Conservation (phyloP, 2,113 vertebrate species). For the Nycticorax nycticorax region DNA sequence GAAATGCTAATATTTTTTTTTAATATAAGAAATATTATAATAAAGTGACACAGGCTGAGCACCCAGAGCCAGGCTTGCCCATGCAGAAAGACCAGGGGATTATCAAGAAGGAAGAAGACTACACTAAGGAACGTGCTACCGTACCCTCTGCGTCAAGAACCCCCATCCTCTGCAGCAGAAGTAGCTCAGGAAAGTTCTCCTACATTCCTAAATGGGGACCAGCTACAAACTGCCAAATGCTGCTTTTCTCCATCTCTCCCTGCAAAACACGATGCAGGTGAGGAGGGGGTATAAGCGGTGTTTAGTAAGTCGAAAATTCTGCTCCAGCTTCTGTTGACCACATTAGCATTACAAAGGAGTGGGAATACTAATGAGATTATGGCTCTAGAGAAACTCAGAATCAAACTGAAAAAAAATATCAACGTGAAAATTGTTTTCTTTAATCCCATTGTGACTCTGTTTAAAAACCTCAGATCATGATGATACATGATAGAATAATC, state of each 20-base stretch:
- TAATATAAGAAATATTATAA: not conserved
- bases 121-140: not conserved
- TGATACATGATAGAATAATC: not conserved
- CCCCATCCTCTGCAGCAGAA: not conserved
- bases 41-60: not conserved
- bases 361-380: not conserved
- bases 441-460: not conserved
- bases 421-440: not conserved
- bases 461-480: not conserved
- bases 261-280: not conserved
- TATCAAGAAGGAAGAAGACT: not conserved
- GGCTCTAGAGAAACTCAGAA: not conserved
- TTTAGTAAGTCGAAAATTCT: not conserved
- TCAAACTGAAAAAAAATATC: not conserved
- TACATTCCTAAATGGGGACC: not conserved
- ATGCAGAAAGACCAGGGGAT: not conserved
- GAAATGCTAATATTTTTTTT: not conserved
- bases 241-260: not conserved
- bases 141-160: not conserved
- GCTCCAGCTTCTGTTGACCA: not conserved
- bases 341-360: not conserved
- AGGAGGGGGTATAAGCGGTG: not conserved
- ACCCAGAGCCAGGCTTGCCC: not conserved
- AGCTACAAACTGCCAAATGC: not conserved
- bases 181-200: not conserved